Evolutionary conservation across 1,140 invertebrate species (phyloP).

Genomic region (Stegodyphus dumicola): DNA sequence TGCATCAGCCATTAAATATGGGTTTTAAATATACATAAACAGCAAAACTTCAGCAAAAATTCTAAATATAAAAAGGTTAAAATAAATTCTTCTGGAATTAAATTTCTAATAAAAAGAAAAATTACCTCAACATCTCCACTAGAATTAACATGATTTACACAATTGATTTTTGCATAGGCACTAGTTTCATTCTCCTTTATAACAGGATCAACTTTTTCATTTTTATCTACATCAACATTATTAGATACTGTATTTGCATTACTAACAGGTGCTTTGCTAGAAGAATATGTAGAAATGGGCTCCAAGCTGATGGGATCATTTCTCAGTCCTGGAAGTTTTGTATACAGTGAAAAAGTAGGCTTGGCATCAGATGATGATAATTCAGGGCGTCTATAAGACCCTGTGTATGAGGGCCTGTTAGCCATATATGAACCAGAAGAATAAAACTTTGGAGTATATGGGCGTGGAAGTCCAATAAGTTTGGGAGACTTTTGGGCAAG

Average conservation of each 20-base stretch:
- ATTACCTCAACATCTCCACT: conserved; percentile 41
- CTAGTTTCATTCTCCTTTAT: conserved; percentile 12
- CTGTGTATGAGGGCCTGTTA: conserved; percentile 76
- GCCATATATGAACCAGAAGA: conserved; percentile 76
- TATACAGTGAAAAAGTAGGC: conserved; percentile 63
- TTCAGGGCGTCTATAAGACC: conserved; percentile 70
- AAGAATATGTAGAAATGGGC: conserved; percentile 23
- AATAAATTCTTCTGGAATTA: not conserved
- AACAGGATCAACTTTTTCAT: not conserved
- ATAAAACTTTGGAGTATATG: conserved; percentile 75
- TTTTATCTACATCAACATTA: conserved; percentile 27
- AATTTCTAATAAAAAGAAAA: not conserved
- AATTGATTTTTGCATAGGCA: conserved; percentile 37
- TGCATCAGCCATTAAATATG: no score
- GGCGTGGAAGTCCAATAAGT: conserved; percentile 74
- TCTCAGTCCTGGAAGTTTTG: conserved; percentile 65
- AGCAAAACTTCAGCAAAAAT: no score
- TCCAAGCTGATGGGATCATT: conserved; percentile 64
- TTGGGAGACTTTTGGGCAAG: conserved; percentile 64
- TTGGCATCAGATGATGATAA: conserved; percentile 31
- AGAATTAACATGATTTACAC: conserved; percentile 47
- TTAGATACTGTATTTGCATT: conserved; percentile 10
- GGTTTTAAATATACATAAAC: no score
- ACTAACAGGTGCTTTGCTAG: not conserved
- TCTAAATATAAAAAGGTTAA: no score